phyloP scores from a whole-genome alignment of 2,888 invertebrate genomes.

The Coelinius sp. region DNA sequence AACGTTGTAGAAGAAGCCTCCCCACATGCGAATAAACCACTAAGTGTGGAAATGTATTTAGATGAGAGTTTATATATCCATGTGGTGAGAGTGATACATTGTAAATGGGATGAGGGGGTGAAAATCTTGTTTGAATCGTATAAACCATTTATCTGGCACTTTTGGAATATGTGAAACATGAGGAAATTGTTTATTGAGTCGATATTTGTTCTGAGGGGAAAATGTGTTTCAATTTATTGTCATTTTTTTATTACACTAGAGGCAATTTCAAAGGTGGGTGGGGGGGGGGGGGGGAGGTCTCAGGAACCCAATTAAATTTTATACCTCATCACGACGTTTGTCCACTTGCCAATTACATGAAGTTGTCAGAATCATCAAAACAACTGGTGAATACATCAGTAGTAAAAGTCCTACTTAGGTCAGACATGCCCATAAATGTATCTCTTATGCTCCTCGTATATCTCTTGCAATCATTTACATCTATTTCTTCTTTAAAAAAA shows the following conservation, averaged over 20 bases:
- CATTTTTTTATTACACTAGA: no score
- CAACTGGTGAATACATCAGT: neutral
- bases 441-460: conserved; percentile 18
- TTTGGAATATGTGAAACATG: neutral
- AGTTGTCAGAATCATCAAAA: conserved; percentile 42
- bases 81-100: neutral
- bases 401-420: neutral
- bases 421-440: conserved; percentile 19
- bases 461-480: neutral
- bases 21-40: neutral
- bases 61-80: conserved; percentile 3
- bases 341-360: conserved; percentile 51
- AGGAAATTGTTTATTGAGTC: conserved; percentile 9
- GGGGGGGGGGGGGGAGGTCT: no score
- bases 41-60: neutral
- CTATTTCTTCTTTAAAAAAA: neutral
- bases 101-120: neutral
- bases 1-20: neutral
- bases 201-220: neutral
- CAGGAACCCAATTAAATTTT: no score
- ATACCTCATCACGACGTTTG: conserved; percentile 12
- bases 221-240: neutral
- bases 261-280: no score
- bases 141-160: neutral
- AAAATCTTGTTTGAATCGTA: neutral